Evolutionary conservation across 2,797 vertebrate genomes (phyloP), one percentile per base, ranked within the genome.

Genomic region (Oreochromis mossambicus): DNA sequence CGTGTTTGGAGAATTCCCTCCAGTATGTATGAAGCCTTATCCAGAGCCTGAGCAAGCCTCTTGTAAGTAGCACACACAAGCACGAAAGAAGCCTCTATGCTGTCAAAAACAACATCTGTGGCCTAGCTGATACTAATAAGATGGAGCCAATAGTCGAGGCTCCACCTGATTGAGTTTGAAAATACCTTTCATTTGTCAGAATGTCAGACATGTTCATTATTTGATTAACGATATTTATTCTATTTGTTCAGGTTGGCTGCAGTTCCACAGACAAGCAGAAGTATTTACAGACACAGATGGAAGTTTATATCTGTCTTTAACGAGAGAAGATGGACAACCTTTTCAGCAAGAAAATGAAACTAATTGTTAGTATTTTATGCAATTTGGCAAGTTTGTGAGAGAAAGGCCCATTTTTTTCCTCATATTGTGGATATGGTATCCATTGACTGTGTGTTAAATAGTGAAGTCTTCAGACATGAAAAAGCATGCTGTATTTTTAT

Each of bases 1-100:
- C 43, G 93, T 96, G 76, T 99, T 99, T 94, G 97, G 95, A 88
- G 97, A 98, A 4, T 95, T 93, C 4, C 97, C 97, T 83, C 98
- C 98, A 1, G 94, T 99, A 12, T 97, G 96, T 77, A 96, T 97
- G 79, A 94, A 94, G 26, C 95, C 95, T 13, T 87, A n/a, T 48
- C 41, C 81, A 29, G 89, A 95, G 51, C 94, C 95, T 3, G 96
- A 97, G 80, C 97, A 96, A 83, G 94, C 95, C 51, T 96, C 96
- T 29, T 96, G 98, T 99, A 94, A 97, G 97, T 96, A 81, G 24
- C 24, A 1, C 38, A 61, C 10, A 55, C 14, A 56, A 15, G 7
- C 61, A 58, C 21, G 50, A 7, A 81, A 26, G 3, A n/a, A 63
- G 38, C 5, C 10, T 58, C 24, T 10, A 8, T 3, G 14, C 21